Base-by-base conservation (phyloP, 2,113 vertebrate genomes). In the Polyodon spathula region DNA sequence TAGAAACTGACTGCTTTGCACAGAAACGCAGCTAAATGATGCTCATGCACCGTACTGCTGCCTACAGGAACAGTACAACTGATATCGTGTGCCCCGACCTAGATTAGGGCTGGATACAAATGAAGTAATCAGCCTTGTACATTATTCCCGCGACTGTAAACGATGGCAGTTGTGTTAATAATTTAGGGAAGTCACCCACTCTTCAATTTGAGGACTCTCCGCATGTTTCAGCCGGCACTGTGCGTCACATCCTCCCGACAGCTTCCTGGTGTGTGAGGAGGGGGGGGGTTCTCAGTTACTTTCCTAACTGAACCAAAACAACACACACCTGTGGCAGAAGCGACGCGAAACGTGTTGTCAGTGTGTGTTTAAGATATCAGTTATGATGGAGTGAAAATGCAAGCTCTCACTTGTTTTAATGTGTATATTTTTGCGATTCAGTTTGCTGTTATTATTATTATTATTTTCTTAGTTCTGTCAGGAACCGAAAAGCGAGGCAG, bases 401-500 rank as follows among this genome's bases (percentile, higher is more conserved):
- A 12, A n/a, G 10, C 46, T 50, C 11, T 50, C 11, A 11, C 1
- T 50, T 10, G 5, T 12, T 50, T 10, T 50, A 50, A 50, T 7
- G 5, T 10, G 11, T n/a, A 10, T 58, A 4, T 39, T 58, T 58
- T 58, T 2, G 6, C 17, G 14, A 6, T 39, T 11, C 7, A 59
- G 57, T 44, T 68, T 51, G 39, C 54, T 63, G n/a, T n/a, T n/a
- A n/a, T n/a, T n/a, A n/a, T n/a, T n/a, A n/a, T n/a, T n/a, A n/a
- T 76, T 79, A 68, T n/a, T 62, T 76, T 54, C 78, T 67, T 76
- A 98, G 96, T 94, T 88, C 66, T 93, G 83, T 66, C 74, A 71
- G 73, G 96, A 97, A 52, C 94, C 95, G 63, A 92, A 86, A 74
- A 86, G 79, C 41, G 93, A 99, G 88, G 82, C 81, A 0, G 91